Evolutionary conservation across 2,797 vertebrate genomes (phyloP).

Genomic region (Clarias pachynema): DNA sequence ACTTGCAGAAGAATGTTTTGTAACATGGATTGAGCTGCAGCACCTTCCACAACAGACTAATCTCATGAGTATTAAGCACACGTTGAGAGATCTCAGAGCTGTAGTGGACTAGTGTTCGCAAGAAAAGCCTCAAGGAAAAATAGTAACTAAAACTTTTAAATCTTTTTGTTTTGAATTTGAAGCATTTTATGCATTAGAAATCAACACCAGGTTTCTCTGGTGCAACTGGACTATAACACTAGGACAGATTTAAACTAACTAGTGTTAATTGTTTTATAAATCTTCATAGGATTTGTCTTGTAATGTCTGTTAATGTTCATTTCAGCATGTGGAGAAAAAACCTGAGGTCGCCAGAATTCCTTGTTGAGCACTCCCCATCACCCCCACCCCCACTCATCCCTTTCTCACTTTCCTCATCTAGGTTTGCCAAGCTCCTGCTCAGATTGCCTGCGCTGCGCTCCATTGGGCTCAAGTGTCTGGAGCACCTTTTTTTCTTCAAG

Average conservation of each 20-base stretch:
- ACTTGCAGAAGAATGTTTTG: background rate
- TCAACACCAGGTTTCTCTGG: background rate
- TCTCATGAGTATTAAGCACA: background rate
- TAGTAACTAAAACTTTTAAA: background rate
- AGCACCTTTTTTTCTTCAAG: slow-evolving; percentile 99
- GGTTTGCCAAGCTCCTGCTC: slow-evolving; percentile 94
- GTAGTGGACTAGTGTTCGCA: background rate
- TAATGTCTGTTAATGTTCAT: background rate
- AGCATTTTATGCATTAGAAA: background rate
- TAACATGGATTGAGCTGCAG: background rate
- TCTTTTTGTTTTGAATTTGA: background rate
- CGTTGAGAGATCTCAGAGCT: background rate
- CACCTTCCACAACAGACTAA: background rate
- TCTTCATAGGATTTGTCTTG: background rate
- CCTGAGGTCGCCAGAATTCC: background rate
- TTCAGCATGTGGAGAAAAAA: background rate
- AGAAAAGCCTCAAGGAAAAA: background rate
- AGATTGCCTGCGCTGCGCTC: slow-evolving; percentile 92
- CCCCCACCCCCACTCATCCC: no score
- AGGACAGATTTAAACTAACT: background rate
- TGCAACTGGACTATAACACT: background rate
- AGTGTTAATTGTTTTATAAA: background rate
- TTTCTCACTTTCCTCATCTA: slow-evolving; percentile 54
- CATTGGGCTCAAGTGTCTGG: slow-evolving; percentile 95
- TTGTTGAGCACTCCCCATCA: background rate